Percentiles rank a stretch among this genome's conserved stretches.
phyloP scores from a whole-genome alignment of 2,797 vertebrate species.

The Sebastes dallii region DNA sequence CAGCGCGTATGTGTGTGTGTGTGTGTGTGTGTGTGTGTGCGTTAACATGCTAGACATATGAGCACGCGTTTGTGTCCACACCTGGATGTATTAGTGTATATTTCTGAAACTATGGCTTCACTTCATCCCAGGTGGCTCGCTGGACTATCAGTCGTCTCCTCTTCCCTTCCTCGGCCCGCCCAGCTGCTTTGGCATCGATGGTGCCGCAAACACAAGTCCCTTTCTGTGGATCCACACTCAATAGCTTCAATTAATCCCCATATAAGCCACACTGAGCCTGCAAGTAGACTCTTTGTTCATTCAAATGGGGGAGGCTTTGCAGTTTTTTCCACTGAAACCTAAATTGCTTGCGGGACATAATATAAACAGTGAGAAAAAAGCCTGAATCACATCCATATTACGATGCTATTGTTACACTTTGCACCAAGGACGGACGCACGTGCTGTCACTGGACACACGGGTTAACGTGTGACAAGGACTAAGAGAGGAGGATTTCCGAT shows the following conservation, averaged over 20 bases:
- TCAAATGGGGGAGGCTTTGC: conserved; percentile 26
- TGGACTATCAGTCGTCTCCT: conserved; percentile 38
- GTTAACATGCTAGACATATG: conserved; percentile 10
- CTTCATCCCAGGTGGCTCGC: conserved; percentile 63
- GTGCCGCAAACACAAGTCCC: conserved; percentile 66
- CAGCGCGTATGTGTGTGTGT: not conserved
- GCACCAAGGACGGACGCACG: conserved; percentile 6
- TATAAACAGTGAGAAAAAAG: conserved; percentile 24
- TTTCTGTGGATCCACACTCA: conserved; percentile 67
- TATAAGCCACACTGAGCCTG: conserved; percentile 56
- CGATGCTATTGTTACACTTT: conserved; percentile 11
- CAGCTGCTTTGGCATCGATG: conserved; percentile 75
- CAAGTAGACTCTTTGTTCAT: conserved; percentile 61
- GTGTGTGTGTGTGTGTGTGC: not conserved
- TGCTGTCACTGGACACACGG: conserved; percentile 11
- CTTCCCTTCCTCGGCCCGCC: conserved; percentile 46
- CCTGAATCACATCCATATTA: conserved; percentile 5
- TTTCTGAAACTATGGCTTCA: conserved; percentile 56
- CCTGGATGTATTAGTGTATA: conserved; percentile 54
- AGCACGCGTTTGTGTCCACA: conserved; percentile 43
- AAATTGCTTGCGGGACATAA: conserved; percentile 27
- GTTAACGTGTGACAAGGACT: conserved; percentile 36
- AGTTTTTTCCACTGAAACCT: conserved; percentile 32
- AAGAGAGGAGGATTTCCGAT: conserved; percentile 14
- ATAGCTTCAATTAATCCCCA: conserved; percentile 70